Evolutionary conservation across 2,113 vertebrate species (phyloP).

Genomic region (Planiliza haematocheilus): DNA sequence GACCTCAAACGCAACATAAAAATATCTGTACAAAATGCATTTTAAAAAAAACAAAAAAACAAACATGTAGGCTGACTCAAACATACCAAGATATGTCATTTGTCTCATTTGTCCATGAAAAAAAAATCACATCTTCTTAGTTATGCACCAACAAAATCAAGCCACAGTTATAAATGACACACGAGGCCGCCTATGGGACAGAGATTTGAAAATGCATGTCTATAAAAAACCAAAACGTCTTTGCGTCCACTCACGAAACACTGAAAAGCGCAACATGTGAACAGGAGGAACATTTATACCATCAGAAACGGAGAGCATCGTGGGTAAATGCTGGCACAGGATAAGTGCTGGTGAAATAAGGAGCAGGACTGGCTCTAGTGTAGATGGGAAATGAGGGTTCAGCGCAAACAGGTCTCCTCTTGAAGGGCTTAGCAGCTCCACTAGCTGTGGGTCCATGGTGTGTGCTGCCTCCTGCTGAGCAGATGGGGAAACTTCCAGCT

Average conservation of each 20-base stretch:
- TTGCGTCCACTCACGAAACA: too few species aligned
- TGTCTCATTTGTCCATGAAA: too few species aligned
- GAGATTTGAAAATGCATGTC: too few species aligned
- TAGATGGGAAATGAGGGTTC: conserved; percentile 8
- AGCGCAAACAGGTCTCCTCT: not conserved
- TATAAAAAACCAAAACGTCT: too few species aligned
- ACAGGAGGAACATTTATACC: conserved; percentile 5
- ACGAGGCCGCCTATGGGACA: too few species aligned
- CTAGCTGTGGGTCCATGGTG: conserved; percentile 8
- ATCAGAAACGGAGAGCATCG: conserved; percentile 21
- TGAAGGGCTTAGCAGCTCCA: conserved; percentile 5
- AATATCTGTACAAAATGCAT: not conserved
- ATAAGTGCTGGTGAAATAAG: conserved; percentile 35
- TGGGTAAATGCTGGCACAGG: conserved; percentile 27
- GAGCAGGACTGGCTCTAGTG: conserved; percentile 20
- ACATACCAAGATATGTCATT: too few species aligned
- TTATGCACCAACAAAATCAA: too few species aligned
- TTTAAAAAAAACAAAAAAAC: too few species aligned
- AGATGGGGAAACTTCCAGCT: conserved; percentile 15
- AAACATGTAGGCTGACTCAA: too few species aligned
- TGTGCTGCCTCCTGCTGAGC: conserved; percentile 56
- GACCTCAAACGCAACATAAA: conserved; percentile 2
- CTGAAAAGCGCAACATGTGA: conserved; percentile 34
- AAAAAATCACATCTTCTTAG: too few species aligned
- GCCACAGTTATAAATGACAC: too few species aligned